phyloP scores from a whole-genome alignment of 2,888 invertebrate genomes.

The Bimastos eiseni region DNA sequence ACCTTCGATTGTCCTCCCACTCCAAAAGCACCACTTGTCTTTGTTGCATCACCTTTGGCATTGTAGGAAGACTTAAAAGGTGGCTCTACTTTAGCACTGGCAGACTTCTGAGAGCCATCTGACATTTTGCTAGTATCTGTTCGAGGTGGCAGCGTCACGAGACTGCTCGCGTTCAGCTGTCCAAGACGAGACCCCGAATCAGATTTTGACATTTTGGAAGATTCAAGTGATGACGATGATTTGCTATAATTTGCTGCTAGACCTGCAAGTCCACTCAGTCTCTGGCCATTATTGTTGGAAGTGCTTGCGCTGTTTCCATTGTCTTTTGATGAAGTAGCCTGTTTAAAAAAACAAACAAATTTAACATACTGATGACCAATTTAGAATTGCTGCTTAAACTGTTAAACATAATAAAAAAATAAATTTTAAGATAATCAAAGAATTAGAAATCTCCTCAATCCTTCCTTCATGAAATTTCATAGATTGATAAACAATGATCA shows the following conservation, averaged over 20 bases:
- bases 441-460: no score
- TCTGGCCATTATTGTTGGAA: background rate
- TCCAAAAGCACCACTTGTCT: slow-evolving; percentile 4
- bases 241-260: slow-evolving; percentile 18
- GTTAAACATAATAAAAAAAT: background rate
- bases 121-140: background rate
- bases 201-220: slow-evolving; percentile 1
- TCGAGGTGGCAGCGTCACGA: background rate
- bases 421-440: background rate
- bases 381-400: background rate
- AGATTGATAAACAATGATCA: no score
- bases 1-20: background rate
- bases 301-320: background rate
- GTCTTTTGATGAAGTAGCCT: background rate
- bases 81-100: background rate
- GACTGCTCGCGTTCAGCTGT: background rate
- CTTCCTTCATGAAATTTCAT: no score
- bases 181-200: background rate
- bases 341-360: background rate
- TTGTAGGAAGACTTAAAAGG: background rate
- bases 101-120: background rate
- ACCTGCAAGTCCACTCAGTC: background rate
- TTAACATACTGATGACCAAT: background rate
- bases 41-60: background rate
- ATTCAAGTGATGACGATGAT: slow-evolving; percentile 9